These are phyloP conservation scores for Solenopsis fugax DNA, from an alignment of 1,140 invertebrate genomes.

Conservation along the genomic window DNA sequence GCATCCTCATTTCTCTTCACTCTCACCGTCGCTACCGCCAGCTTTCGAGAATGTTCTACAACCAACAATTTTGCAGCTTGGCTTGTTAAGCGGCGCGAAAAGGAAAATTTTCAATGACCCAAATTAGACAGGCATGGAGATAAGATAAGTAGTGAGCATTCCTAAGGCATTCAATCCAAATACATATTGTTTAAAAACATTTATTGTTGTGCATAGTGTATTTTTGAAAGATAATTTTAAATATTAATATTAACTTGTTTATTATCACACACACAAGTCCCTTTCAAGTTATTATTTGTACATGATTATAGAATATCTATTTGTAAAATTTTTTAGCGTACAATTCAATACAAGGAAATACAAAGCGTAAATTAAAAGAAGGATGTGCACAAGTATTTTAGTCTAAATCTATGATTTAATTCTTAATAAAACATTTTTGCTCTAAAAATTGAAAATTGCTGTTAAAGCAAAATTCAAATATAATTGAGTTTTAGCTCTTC, in stretches of 20 bases:
- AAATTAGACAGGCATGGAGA: neutral
- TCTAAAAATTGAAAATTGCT: too few relatives aligned
- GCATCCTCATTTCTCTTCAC: neutral
- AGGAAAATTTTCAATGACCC: constrained; percentile 30
- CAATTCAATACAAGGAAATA: neutral
- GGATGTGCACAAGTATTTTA: neutral
- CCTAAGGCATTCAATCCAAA: neutral
- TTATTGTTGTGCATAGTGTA: neutral
- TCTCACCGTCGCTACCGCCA: constrained; percentile 12
- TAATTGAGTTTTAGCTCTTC: too few relatives aligned
- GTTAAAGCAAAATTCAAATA: too few relatives aligned
- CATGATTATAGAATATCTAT: neutral
- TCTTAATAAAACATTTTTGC: neutral
- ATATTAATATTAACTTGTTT: constrained; percentile 4
- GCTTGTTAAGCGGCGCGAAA: constrained; percentile 49
- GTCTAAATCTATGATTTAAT: neutral
- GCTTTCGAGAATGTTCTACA: constrained; percentile 61
- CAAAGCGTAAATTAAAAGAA: neutral
- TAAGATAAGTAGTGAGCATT: neutral
- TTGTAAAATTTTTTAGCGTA: neutral
- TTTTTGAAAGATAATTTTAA: constrained; percentile 10
- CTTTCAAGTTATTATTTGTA: neutral
- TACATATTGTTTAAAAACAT: neutral
- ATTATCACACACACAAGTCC: neutral
- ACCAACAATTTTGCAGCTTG: constrained; percentile 54